Conservation (phyloP, 2,113 vertebrate species). For the Butastur rufipennis region DNA sequence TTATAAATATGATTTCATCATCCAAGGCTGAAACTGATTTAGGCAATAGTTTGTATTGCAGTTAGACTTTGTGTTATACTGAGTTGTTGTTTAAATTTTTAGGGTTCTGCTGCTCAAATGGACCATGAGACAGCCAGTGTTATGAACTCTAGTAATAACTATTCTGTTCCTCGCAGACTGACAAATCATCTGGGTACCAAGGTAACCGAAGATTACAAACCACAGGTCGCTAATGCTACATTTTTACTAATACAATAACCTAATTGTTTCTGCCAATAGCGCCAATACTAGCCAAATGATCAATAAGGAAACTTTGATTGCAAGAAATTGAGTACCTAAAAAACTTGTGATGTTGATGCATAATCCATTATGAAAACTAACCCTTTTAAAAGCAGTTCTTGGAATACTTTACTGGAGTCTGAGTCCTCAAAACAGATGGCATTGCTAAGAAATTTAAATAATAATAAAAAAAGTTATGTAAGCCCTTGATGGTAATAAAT, state of each 20-base stretch:
- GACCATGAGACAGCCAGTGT: conserved; percentile 88
- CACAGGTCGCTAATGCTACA: conserved; percentile 53
- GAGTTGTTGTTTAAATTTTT: conserved; percentile 54
- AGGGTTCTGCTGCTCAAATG: conserved; percentile 80
- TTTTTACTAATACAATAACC: conserved; percentile 70
- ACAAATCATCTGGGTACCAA: conserved; percentile 98
- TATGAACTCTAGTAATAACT: conserved; percentile 81
- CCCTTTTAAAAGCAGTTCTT: neutral
- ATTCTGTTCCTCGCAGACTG: conserved; percentile 93
- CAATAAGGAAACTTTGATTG: neutral
- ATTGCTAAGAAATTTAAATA: neutral
- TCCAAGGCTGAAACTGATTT: neutral
- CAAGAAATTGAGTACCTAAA: neutral
- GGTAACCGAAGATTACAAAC: conserved; percentile 78
- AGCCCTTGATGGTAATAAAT: neutral
- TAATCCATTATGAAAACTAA: neutral
- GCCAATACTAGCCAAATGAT: neutral
- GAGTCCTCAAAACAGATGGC: neutral
- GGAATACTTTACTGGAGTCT: neutral
- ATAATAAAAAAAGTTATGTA: neutral
- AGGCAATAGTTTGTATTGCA: neutral
- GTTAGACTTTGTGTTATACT: neutral
- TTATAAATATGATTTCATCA: neutral
- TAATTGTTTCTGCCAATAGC: conserved; percentile 17
- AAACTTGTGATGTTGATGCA: neutral